Base-by-base conservation (phyloP, 2,888 invertebrate species). In the Seira ritae region DNA sequence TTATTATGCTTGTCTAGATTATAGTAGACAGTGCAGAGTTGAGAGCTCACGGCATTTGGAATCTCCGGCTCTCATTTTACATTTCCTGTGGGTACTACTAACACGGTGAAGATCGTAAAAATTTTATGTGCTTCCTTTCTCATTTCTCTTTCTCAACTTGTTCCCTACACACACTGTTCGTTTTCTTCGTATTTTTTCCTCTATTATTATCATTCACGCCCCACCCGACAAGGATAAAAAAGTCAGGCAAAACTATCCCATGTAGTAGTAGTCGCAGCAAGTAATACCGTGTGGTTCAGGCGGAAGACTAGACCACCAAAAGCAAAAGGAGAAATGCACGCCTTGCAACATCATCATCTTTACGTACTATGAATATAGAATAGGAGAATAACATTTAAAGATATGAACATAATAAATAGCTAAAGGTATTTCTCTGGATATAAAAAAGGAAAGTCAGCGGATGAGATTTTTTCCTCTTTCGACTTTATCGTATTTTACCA, bases 71-170 rank as follows among this genome's bases (percentile, higher is more conserved):
- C 81, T 76, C 75, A 81, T 81, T 81, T 81, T 81, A 81, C 81
- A 81, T 81, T 81, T 81, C 81, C 81, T 81, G 74, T 42, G 81
- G 81, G 75, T 81, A 75, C 81, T 81, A 76, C 81, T 81, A 81
- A 81, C 75, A 81, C 81, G 81, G 71, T 70, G 79, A 73, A 65
- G 69, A 77, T 85, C 85, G 76, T 85, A 85, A 82, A 85, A 76
- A 22, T 79, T 85, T 85, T 85, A 85, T 85, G 85, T 79, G 24
- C 75, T 76, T 81, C 81, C 81, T 76, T 81, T 81, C 71, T 81
- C 81, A 75, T 81, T 81, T 81, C 75, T 76, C 72, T 66, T 55
- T 31, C 60, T 37, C 62, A 19, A 37, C 68, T 66, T 75, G 17
- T 17, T 20, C 22, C 22, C 75, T 67, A n/a, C 24, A 50, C 22